Conservation (phyloP, 2,113 vertebrate species). For the Taurulus bubalis region DNA sequence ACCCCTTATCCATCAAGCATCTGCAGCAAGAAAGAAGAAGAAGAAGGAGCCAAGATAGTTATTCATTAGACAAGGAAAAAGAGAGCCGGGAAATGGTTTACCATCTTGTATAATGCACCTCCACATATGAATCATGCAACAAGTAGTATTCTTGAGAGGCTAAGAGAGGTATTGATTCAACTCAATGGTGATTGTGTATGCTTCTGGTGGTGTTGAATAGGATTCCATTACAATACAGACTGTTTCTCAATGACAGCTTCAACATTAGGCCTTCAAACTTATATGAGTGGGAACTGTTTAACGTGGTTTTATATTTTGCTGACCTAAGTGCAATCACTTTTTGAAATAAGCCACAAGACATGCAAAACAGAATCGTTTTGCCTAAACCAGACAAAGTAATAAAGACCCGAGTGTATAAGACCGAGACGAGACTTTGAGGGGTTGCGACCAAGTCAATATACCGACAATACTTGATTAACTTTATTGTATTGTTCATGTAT, state of each 20-base stretch:
- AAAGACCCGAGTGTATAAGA: too few relatives aligned
- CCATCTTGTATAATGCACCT: not conserved
- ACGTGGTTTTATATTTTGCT: not conserved
- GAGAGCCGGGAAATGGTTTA: not conserved
- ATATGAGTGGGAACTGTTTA: not conserved
- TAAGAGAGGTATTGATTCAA: not conserved
- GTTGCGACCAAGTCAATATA: not conserved
- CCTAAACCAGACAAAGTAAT: too few relatives aligned
- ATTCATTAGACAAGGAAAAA: conserved; percentile 1
- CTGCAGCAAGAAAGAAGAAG: conserved; percentile 75
- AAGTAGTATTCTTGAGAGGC: not conserved
- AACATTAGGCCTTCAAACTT: too few relatives aligned
- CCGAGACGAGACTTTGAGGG: not conserved
- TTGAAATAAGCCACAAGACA: not conserved
- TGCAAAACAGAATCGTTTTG: not conserved
- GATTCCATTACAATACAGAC: not conserved
- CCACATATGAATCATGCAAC: not conserved
- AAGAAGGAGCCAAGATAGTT: not conserved
- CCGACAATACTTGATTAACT: not conserved
- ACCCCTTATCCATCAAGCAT: conserved; percentile 98
- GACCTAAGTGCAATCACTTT: not conserved
- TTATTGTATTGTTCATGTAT: too few relatives aligned
- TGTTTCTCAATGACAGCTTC: not conserved
- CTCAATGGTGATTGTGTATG: not conserved
- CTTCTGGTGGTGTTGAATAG: not conserved